Evolutionary conservation across 2,888 invertebrate genomes (phyloP).

Genomic region (Embidobia sp.): DNA sequence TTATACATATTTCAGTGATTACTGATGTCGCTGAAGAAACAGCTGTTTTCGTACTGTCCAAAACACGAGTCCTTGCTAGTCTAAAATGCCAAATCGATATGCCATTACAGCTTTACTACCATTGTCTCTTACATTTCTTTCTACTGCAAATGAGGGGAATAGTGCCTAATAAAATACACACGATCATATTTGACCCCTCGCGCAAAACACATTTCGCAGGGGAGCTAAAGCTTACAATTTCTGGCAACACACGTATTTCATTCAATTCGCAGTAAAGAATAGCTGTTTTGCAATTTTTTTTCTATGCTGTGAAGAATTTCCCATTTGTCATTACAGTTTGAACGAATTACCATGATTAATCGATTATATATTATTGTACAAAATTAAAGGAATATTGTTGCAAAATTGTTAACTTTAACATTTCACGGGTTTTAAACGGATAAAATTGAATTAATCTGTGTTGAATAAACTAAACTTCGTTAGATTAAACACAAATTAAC

Average conservation of each 20-base stretch:
- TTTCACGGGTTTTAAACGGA: no score
- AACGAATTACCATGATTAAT: no score
- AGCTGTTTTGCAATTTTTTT: no score
- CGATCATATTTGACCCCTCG: conserved; percentile 16
- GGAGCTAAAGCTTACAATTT: conserved; percentile 15
- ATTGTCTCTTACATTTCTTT: conserved; percentile 18
- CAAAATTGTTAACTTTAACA: no score
- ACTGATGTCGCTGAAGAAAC: conserved; percentile 8
- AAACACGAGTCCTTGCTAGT: conserved; percentile 7
- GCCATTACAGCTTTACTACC: conserved; percentile 11
- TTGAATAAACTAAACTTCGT: no score
- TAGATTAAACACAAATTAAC: no score
- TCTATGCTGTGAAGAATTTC: no score
- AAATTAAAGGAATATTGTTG: no score
- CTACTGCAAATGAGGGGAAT: conserved; percentile 37
- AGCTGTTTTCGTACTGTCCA: conserved; percentile 22
- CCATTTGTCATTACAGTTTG: no score
- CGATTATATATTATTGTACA: no score
- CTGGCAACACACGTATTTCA: background rate
- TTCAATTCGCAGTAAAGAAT: background rate
- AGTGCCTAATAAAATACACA: conserved; percentile 32
- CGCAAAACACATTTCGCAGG: background rate
- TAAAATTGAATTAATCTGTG: no score
- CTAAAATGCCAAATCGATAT: conserved; percentile 44
- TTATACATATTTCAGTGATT: conserved; percentile 7